Base-by-base conservation (phyloP, 2,113 vertebrate species). In the Pungitius pungitius region DNA sequence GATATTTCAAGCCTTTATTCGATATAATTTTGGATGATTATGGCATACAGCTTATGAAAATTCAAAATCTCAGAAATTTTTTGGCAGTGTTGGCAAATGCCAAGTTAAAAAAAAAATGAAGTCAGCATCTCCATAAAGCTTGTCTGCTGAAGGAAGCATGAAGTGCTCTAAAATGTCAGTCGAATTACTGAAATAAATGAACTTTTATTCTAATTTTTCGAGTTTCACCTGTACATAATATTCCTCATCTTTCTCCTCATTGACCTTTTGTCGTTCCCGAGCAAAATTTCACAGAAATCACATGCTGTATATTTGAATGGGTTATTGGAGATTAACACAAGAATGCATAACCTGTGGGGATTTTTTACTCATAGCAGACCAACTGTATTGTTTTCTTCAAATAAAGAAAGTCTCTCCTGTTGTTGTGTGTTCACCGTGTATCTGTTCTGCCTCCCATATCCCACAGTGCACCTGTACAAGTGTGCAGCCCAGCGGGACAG, bases 401-500 rank as follows among this genome's bases (percentile, higher is more conserved):
- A 69, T 9, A 18, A 43, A 57, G n/a, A 56, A 71, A 63, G 9
- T 65, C 67, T 65, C 17, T 43, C n/a, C 2, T 51, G 52, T 24
- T 60, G 10, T 30, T 43, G 13, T 26, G 10, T 52, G 35, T 56
- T 62, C 40, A 52, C 18, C 45, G 15, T 18, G 4, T n/a, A 14
- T 77, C 37, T 42, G 14, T 8, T 20, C n/a, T 60, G 3, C n/a
- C 54, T 72, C 51, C 57, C 40, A 22, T 63, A 15, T 64, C 88
- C 83, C 18, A 22, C 93, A 99, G 98, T 99, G 73, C 95, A 99
- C 78, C 93, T 99, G 77, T 99, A 99, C 93, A 99, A 99, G 91
- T 99, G 98, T 0, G 95, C 96, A 0, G 98, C 98, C 3, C 97
- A 97, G 93, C 90, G 98, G 2, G 96, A 99, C 93, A 99, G 98